These are phyloP conservation scores for Tachysurus vachellii DNA, from an alignment of 2,113 vertebrate genomes.

Conservation along the genomic window DNA sequence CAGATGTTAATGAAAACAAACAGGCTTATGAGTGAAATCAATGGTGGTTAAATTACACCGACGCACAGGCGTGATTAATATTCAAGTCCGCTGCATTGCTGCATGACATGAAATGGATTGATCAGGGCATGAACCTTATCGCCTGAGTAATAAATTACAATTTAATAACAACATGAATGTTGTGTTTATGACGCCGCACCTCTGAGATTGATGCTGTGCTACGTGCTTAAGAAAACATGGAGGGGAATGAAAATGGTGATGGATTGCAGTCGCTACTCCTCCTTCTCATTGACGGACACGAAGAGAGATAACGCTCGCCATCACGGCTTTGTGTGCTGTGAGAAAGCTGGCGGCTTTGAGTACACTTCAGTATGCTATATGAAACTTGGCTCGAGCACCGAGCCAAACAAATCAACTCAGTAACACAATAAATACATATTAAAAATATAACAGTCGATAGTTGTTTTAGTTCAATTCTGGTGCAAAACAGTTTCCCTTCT, in stretches of 20 bases:
- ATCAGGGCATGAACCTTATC: background rate
- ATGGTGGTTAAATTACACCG: slow-evolving; percentile 3
- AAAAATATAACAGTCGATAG: too few relatives aligned
- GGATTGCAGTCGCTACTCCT: background rate
- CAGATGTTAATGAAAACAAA: slow-evolving; percentile 39
- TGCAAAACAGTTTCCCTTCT: too few relatives aligned
- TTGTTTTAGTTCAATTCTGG: too few relatives aligned
- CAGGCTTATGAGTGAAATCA: slow-evolving; percentile 16
- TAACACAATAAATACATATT: too few relatives aligned
- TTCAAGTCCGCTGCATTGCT: background rate
- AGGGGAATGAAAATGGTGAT: slow-evolving; percentile 16
- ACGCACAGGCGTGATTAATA: slow-evolving; percentile 15
- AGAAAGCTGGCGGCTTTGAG: slow-evolving; percentile 11
- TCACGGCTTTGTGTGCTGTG: slow-evolving; percentile 2
- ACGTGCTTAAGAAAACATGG: background rate
- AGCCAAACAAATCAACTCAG: too few relatives aligned
- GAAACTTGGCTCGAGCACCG: background rate
- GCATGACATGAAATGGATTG: slow-evolving; percentile 28
- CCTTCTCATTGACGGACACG: background rate
- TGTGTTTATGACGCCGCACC: background rate
- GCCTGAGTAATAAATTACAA: slow-evolving; percentile 3
- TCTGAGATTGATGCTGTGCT: background rate
- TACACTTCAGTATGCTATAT: slow-evolving; percentile 6
- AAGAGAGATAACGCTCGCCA: background rate
- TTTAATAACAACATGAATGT: slow-evolving; percentile 26